Conservation (phyloP, 2,797 vertebrate species). For the Mergus octosetaceus region DNA sequence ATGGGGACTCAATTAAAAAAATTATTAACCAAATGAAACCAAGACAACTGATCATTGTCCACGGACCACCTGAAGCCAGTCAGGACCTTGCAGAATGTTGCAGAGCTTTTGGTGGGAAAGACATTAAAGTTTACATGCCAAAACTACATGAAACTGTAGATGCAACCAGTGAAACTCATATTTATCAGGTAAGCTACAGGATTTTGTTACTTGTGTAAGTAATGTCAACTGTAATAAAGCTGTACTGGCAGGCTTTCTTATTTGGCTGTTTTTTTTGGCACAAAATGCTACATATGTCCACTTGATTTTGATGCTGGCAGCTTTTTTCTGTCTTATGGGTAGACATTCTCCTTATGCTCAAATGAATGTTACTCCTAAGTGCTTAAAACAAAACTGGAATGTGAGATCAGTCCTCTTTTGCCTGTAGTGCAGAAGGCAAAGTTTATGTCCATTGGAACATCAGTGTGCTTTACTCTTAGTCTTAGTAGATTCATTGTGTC, state of each 20-base stretch:
- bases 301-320: not conserved
- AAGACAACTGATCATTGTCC: slow-evolving; percentile 93
- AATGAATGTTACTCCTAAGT: not conserved
- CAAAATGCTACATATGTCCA: not conserved
- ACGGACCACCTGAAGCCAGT: slow-evolving; percentile 93
- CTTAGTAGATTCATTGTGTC: not conserved
- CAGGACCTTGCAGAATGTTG: slow-evolving; percentile 95
- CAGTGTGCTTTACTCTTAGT: not conserved
- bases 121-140: slow-evolving; percentile 97
- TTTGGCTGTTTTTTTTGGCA: not conserved
- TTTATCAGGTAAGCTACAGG: slow-evolving; percentile 89
- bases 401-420: not conserved
- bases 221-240: not conserved
- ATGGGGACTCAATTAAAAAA: slow-evolving; percentile 99
- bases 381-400: not conserved
- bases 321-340: not conserved
- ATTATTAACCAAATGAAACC: slow-evolving; percentile 99
- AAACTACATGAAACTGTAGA: slow-evolving; percentile 97
- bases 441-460: not conserved
- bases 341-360: not conserved
- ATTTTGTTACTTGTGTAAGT: not conserved
- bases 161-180: slow-evolving; percentile 97
- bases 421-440: not conserved
- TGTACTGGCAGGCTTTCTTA: not conserved
- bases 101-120: slow-evolving; percentile 94